Percentiles rank a stretch among this genome's conserved stretches.
These are phyloP conservation scores for Cacatua alba DNA, from an alignment of 2,113 vertebrate species.

Conservation along the genomic window DNA sequence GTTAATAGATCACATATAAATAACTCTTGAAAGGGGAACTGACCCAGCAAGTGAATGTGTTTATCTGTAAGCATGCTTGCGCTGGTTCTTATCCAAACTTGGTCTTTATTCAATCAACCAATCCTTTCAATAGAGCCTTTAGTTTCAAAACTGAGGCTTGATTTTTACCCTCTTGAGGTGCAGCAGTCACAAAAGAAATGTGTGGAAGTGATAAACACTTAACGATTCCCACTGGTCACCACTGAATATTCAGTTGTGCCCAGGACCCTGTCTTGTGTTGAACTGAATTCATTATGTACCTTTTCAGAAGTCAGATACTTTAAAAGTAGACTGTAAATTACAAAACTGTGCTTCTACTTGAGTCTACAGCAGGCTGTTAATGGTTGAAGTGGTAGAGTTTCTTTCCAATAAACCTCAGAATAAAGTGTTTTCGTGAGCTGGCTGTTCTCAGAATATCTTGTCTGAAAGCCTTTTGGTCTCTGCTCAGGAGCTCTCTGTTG, in stretches of 20 bases:
- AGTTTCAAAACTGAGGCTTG: background rate
- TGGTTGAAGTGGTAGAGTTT: background rate
- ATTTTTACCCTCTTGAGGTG: background rate
- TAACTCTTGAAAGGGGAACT: background rate
- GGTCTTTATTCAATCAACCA: background rate
- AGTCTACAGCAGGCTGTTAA: background rate
- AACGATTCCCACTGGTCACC: background rate
- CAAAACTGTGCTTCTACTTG: background rate
- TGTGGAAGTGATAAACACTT: background rate
- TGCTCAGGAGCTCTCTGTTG: constrained; percentile 45
- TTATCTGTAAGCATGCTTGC: background rate
- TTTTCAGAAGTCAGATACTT: constrained; percentile 5
- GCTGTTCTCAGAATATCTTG: background rate
- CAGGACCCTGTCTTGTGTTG: background rate
- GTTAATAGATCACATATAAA: background rate
- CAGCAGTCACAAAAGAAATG: background rate
- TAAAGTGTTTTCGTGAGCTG: background rate
- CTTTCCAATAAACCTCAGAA: background rate
- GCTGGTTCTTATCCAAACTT: background rate
- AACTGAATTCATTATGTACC: background rate
- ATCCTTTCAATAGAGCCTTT: background rate
- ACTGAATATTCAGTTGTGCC: background rate
- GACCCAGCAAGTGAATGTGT: background rate
- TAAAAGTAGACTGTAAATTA: background rate
- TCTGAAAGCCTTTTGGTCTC: constrained; percentile 22